phyloP scores from a whole-genome alignment of 2,797 vertebrate genomes.

The Petrocephalus sullivani region DNA sequence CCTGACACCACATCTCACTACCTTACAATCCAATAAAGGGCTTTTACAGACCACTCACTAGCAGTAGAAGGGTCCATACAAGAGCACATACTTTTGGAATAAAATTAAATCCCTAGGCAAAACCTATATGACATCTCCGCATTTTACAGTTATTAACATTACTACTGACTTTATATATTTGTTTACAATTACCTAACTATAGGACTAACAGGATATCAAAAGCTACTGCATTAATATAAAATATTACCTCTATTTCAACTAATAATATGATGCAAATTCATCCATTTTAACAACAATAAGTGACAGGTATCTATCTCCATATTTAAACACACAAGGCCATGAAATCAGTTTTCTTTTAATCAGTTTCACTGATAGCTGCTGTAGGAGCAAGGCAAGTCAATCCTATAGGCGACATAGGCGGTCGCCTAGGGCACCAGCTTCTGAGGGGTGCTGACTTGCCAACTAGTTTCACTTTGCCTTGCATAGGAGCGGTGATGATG shows the following conservation, averaged over 20 bases:
- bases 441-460: not conserved
- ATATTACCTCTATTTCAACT: not conserved
- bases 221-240: not conserved
- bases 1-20: not conserved
- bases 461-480: not conserved
- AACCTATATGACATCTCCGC: not conserved
- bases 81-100: not conserved
- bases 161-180: not conserved
- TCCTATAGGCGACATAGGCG: too few species aligned
- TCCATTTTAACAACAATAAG: not conserved
- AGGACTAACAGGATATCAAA: not conserved
- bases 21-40: slow-evolving; percentile 29
- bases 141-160: not conserved
- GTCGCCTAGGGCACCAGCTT: too few species aligned
- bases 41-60: not conserved
- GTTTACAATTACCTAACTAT: not conserved
- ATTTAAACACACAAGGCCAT: not conserved
- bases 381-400: too few species aligned
- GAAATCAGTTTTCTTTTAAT: not conserved
- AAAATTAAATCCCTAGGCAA: not conserved
- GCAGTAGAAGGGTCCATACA: not conserved
- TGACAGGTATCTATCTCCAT: not conserved
- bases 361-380: not conserved
- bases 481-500: too few species aligned
- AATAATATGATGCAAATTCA: not conserved